Evolutionary conservation across 1,140 invertebrate genomes (phyloP).

Genomic region (Drosophila sechellia): DNA sequence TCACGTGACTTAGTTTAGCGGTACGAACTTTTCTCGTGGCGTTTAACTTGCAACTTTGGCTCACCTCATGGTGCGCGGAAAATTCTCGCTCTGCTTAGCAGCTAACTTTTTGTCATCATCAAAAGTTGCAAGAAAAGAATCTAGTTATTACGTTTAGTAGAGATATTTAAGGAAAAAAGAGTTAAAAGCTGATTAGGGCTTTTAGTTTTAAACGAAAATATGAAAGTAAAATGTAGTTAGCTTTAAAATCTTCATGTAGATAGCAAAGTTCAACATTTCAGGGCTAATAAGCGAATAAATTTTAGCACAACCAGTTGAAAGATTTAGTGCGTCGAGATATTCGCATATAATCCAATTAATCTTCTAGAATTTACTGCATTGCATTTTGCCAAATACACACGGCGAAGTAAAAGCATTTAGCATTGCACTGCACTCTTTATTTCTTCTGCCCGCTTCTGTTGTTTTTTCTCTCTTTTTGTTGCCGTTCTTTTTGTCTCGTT

Average conservation of each 20-base stretch:
- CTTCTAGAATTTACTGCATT: constrained; percentile 19
- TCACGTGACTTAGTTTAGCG: constrained; percentile 58
- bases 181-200: neutral
- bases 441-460: constrained; percentile 4
- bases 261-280: neutral
- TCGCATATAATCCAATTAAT: constrained; percentile 12
- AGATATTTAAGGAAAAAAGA: neutral
- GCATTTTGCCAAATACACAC: constrained; percentile 21
- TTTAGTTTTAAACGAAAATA: neutral
- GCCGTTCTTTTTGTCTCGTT: constrained; percentile 4
- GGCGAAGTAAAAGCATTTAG: constrained; percentile 32
- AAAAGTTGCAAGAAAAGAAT: constrained; percentile 4
- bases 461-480: neutral
- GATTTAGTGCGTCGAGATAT: constrained; percentile 2
- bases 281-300: neutral
- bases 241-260: neutral
- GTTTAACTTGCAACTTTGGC: constrained; percentile 19
- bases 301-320: neutral
- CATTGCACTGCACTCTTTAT: constrained; percentile 27
- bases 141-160: neutral
- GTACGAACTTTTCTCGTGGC: constrained; percentile 32
- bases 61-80: neutral
- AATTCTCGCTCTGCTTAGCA: constrained; percentile 1
- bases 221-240: neutral
- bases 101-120: constrained; percentile 13